phyloP scores from a whole-genome alignment of 2,888 invertebrate genomes.

The Drosophila paracracens region DNA sequence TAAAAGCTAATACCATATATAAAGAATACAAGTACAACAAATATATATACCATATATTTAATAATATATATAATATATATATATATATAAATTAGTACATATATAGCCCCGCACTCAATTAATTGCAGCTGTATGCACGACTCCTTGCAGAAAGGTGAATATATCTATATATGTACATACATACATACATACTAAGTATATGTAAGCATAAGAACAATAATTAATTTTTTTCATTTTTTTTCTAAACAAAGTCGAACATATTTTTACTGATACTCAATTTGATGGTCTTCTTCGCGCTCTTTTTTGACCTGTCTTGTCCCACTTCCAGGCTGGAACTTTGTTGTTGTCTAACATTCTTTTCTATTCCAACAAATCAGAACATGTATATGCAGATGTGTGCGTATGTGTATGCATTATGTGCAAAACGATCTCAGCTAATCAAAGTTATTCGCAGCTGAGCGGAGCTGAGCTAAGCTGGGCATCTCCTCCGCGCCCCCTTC shows the following conservation, averaged over 20 bases:
- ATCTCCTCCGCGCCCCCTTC: background rate
- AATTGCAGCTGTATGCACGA: conserved; percentile 80
- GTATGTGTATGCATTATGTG: background rate
- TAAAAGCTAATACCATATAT: conserved; percentile 21
- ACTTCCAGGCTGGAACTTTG: conserved; percentile 12
- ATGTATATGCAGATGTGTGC: background rate
- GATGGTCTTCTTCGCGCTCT: conserved; percentile 3
- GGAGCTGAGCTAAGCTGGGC: conserved; percentile 14
- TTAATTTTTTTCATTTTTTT: background rate
- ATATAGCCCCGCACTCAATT: conserved; percentile 67
- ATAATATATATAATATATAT: conserved; percentile 44
- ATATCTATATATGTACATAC: conserved; percentile 58
- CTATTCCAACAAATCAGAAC: conserved; percentile 11
- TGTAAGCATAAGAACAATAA: conserved; percentile 38
- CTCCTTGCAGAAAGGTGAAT: conserved; percentile 80
- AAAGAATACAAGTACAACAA: conserved; percentile 44
- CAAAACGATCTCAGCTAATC: conserved; percentile 43
- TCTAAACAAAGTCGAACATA: background rate
- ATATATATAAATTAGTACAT: conserved; percentile 51
- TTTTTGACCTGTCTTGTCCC: background rate
- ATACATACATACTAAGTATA: conserved; percentile 44
- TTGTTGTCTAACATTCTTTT: conserved; percentile 4
- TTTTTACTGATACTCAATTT: background rate
- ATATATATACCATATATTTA: conserved; percentile 47
- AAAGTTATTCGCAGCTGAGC: conserved; percentile 36